Base-by-base conservation (phyloP, 2,113 vertebrate species). In the Cichladusa arquata region DNA sequence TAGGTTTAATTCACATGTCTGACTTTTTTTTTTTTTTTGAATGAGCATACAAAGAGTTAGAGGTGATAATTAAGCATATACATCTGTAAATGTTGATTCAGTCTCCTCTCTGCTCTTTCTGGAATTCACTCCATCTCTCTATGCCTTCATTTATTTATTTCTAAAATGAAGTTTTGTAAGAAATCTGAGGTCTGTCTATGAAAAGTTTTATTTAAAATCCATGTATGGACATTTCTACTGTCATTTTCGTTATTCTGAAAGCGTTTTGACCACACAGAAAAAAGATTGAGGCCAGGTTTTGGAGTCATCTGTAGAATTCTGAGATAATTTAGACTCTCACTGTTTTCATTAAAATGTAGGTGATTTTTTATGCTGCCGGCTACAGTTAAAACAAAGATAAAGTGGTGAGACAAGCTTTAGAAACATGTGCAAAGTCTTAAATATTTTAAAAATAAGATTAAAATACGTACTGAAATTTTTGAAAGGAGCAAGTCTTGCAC, bases 251-350 rank as follows among this genome's bases (percentile, higher is more conserved):
- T 65, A 36, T 14, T 64, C 45, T 57, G 50, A 77, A 91, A 69
- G 5, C 2, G 3, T 83, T 53, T 14, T 53, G 36, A 48, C 26
- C 1, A 0, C 22, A 34, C 0, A 22, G n/a, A 86, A 71, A 44
- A 34, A 69, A 29, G 14, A n/a, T 48, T 64, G 24, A 81, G 7
- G 11, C 11, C 29, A 70, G 3, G 14, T 18, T 67, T 88, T 91
- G 13, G 23, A 81, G 14, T 69, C 1, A 3, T 2, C 9, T 47
- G 19, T 64, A 57, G 58, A 64, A 86, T 65, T 81, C 31, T 48
- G 38, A 24, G 16, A 34, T 65, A 72, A 64, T 58, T 94, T 36
- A 36, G n/a, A 61, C 5, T 70, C 24, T 31, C 19, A 6, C 7
- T 62, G 8, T 83, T 54, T 74, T 76, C 9, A 33, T 26, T 79